Evolutionary conservation across 2,113 vertebrate species (phyloP).

Genomic region (Lampris megalopsis): DNA sequence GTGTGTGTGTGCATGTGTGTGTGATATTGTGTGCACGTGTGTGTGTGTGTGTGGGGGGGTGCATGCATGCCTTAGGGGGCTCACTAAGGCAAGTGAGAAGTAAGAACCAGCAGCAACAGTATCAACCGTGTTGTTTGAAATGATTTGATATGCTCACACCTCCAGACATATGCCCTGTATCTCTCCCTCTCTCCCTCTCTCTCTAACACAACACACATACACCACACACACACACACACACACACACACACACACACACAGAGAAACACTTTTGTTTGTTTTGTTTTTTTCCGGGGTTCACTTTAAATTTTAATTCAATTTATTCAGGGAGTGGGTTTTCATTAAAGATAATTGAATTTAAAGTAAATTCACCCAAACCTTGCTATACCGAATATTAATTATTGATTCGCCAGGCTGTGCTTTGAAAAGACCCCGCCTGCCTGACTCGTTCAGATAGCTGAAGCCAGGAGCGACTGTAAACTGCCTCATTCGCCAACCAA

Average conservation of each 20-base stretch:
- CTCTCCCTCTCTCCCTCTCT: no score
- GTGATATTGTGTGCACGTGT: conserved; percentile 10
- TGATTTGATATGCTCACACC: conserved; percentile 36
- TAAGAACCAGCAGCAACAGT: conserved; percentile 9
- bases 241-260: conserved; percentile 1
- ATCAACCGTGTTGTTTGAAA: conserved; percentile 41
- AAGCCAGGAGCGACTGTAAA: no score
- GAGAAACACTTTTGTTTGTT: neutral
- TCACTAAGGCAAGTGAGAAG: conserved; percentile 27
- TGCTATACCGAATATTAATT: no score
- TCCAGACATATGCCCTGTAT: neutral
- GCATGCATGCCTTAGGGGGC: conserved; percentile 53
- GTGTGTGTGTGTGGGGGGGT: conserved; percentile 22
- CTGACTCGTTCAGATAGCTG: no score
- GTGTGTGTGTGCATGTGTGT: conserved; percentile 26
- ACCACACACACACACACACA: conserved; percentile 22
- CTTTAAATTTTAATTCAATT: no score
- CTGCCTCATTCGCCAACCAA: no score
- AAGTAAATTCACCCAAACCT: no score
- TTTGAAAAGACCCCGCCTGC: no score
- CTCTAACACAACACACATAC: neutral
- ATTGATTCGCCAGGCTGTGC: no score
- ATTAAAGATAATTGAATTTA: no score
- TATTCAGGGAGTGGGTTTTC: no score
- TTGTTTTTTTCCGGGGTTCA: neutral